A percentile compares a stretch with the other conserved stretches of the same genome.
These are phyloP conservation scores for Megamerina dolium DNA, from an alignment of 2,888 invertebrate genomes.

Conservation along the genomic window DNA sequence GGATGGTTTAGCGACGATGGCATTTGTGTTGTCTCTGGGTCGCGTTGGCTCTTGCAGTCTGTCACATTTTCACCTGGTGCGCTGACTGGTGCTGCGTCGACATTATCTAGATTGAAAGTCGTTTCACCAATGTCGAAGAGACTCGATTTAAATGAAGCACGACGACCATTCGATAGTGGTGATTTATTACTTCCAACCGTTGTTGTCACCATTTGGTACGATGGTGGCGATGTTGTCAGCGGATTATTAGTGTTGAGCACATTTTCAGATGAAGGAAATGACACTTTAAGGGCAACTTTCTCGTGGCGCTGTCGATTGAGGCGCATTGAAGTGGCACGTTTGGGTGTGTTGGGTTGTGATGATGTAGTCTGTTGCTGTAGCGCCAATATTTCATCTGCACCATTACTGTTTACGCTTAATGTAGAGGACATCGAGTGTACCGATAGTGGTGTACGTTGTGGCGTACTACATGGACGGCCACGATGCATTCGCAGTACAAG, in stretches of 20 bases:
- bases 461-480: slow-evolving; percentile 58
- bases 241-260: slow-evolving; percentile 40
- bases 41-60: slow-evolving; percentile 1
- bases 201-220: slow-evolving; percentile 32
- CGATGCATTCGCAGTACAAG: slow-evolving; percentile 86
- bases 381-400: slow-evolving; percentile 29
- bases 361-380: slow-evolving; percentile 21
- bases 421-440: slow-evolving; percentile 60
- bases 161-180: slow-evolving; percentile 34
- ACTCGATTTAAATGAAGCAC: slow-evolving; percentile 41
- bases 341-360: slow-evolving; percentile 42
- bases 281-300: slow-evolving; percentile 76
- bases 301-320: slow-evolving; percentile 60
- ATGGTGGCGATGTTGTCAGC: slow-evolving; percentile 33
- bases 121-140: slow-evolving; percentile 46
- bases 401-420: slow-evolving; percentile 55
- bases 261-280: slow-evolving; percentile 74
- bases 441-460: slow-evolving; percentile 52
- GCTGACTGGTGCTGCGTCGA: background rate
- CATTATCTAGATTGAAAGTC: slow-evolving; percentile 41
- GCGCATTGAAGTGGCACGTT: slow-evolving; percentile 52
- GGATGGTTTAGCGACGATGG: slow-evolving; percentile 12
- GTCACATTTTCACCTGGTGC: background rate
- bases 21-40: background rate
- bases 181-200: slow-evolving; percentile 18